A percentile compares a stretch with the other conserved stretches of the same genome.
These are phyloP conservation scores for Rhinichthys osculus DNA, from an alignment of 2,797 vertebrate genomes.

Conservation along the genomic window DNA sequence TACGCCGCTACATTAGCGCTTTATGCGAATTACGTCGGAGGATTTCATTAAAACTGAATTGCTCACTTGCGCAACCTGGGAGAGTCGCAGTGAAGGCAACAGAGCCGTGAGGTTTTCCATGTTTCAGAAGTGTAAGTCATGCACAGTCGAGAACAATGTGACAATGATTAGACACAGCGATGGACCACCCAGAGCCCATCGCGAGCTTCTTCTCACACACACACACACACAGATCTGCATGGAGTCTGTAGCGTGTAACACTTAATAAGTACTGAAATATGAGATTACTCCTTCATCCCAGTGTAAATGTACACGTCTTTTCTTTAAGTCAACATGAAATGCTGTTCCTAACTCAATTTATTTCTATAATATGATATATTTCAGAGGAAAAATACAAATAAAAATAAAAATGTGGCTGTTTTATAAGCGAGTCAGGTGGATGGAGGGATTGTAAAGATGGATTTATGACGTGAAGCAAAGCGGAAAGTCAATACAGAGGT, in stretches of 20 bases:
- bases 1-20: not conserved
- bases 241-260: not conserved
- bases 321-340: not conserved
- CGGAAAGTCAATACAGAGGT: not conserved
- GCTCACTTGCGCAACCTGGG: not conserved
- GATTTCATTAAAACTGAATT: constrained; percentile 3
- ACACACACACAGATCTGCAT: too few species aligned
- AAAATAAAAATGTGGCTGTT: too few species aligned
- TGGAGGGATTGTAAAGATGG: not conserved
- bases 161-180: constrained; percentile 26
- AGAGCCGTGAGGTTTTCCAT: not conserved
- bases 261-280: not conserved
- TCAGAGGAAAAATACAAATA: not conserved
- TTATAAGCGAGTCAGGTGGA: not conserved
- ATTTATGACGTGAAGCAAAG: not conserved
- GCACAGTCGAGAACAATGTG: constrained; percentile 1
- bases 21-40: not conserved
- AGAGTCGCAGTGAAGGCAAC: constrained; percentile 10
- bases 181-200: constrained; percentile 17
- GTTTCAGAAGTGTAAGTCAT: constrained; percentile 16
- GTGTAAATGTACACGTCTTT: not conserved
- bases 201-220: not conserved
- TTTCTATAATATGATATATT: not conserved
- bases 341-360: not conserved
- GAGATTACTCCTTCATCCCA: constrained; percentile 16